Evolutionary conservation across 2,888 invertebrate genomes (phyloP), one percentile per base, ranked within the genome.

Genomic region (Acanthococcus lagerstroemiae): DNA sequence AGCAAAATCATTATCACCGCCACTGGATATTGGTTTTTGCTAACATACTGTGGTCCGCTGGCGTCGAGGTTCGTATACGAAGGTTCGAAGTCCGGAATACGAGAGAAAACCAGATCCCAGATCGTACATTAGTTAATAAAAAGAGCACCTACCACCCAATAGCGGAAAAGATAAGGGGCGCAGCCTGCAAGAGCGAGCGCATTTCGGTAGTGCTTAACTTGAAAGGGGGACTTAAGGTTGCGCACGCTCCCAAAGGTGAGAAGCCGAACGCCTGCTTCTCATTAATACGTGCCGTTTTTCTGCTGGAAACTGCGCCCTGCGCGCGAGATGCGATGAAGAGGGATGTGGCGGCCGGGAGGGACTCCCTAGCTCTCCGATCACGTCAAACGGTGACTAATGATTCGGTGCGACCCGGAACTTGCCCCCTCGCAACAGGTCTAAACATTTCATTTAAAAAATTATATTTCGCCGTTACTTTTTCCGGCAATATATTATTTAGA

Each of bases 261-360:
- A 63, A 63, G 63, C 63, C 63, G 63, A 63, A 63, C 63, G 63
- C 63, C 63, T 63, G 63, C 63, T 63, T 63, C 63, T 63, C 63
- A 63, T 63, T 63, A 63, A 63, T 27, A 50, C 52, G 26, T 63
- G 50, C 63, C 63, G 19, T 61, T 63, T 52, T 63, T 25, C 30
- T 54, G 17, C 48, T 9, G 19, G 46, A 21, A 21, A 3, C 56
- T 44, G 44, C 57, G 17, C 12, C 9, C 48, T 48, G 17, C 19
- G 19, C 48, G 21, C 9, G 48, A 9, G 48, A 48, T n/a, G 7
- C 12, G 15, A 21, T 21, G 24, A 12, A 15, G 22, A 21, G 52
- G 52, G 52, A 22, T 21, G 15, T 15, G 52, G 52, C 15, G 15
- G 4, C 52, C 22, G 15, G 15, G 19, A 52, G 21, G 24, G 52